Evolutionary conservation across 2,113 vertebrate genomes (phyloP), one percentile per base, ranked within the genome.

Genomic region (Poeciliopsis turrubarensis): DNA sequence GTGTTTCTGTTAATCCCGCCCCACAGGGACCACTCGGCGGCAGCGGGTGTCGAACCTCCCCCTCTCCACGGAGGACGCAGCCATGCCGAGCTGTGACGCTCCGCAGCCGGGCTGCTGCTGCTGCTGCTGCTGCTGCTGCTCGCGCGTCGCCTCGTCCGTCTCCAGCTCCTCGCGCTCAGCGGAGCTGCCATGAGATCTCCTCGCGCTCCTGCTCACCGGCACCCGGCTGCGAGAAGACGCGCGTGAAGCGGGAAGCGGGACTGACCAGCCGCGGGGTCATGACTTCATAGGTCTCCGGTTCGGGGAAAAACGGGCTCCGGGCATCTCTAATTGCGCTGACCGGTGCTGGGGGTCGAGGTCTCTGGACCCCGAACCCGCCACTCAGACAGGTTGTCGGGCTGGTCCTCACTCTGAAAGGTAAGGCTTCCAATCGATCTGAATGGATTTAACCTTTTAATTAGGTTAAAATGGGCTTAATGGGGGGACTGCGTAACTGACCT

Each of bases 231-330:
- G 77, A 65, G 73, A 82, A 78, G 71, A 62, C 63, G n/a, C 47
- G 60, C 61, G 73, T 57, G 15, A 29, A 65, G 25, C 61, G 73
- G 64, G 15, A 29, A 65, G 25, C 51, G 60, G 60, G 29, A 62
- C 62, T 57, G 34, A 67, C 41, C 41, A 65, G 54, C 60, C 26
- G 76, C 65, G 64, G 78, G 84, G 84, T 62, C 47, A 77, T 82
- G 83, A 86, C 78, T 82, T 64, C 85, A 87, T 84, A 79, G 75
- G 75, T 79, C 81, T 70, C 70, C 71, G 80, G 37, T 39, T 77
- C 60, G 31, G 66, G 44, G n/a, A 54, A 63, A 64, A n/a, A 65
- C 47, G 70, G 68, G 80, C 54, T 76, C 57, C 64, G 31, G 44
- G 75, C 39, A 80, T 32, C 78, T 79, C 70, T 68, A 47, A 66